Conservation (phyloP, 2,888 invertebrate species). For the Ormyrus pomaceus region DNA sequence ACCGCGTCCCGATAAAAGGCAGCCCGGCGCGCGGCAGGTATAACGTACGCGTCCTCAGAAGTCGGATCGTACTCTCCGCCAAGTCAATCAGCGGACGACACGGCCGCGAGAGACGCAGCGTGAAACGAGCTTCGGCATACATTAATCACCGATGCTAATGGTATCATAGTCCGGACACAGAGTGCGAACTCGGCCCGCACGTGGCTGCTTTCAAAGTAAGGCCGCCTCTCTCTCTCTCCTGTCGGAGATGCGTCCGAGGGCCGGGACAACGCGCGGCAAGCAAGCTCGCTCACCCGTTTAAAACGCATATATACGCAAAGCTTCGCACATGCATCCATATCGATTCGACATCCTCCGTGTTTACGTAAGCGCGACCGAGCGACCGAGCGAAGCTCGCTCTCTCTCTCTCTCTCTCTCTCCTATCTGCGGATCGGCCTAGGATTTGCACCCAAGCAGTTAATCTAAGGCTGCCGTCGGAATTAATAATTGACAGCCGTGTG, state of each 20-base stretch:
- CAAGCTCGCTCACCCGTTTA: constrained; percentile 49
- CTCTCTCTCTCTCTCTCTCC: too few relatives aligned
- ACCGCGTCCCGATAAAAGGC: too few relatives aligned
- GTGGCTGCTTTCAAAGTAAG: constrained; percentile 47
- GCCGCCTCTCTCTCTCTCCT: not conserved
- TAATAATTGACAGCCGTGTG: too few relatives aligned
- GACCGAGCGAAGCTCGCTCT: too few relatives aligned
- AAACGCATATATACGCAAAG: constrained; percentile 36
- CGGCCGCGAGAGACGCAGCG: constrained; percentile 60
- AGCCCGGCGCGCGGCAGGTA: too few relatives aligned
- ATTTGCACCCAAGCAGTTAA: constrained; percentile 35
- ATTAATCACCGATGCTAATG: constrained; percentile 75
- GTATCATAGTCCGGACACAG: constrained; percentile 70
- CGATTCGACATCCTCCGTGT: constrained; percentile 18
- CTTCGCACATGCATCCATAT: constrained; percentile 11
- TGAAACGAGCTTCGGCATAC: constrained; percentile 71
- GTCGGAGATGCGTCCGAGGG: constrained; percentile 18
- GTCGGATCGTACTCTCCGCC: constrained; percentile 15
- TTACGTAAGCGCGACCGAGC: constrained; percentile 25
- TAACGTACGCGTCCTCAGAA: too few relatives aligned
- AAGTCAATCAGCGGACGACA: constrained; percentile 70
- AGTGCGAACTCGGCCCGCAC: constrained; percentile 59
- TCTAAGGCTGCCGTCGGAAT: not conserved
- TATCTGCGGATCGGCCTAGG: constrained; percentile 10
- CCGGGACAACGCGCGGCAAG: not conserved